Base-by-base conservation (phyloP, 2,888 invertebrate genomes). In the Dorcus hopei region DNA sequence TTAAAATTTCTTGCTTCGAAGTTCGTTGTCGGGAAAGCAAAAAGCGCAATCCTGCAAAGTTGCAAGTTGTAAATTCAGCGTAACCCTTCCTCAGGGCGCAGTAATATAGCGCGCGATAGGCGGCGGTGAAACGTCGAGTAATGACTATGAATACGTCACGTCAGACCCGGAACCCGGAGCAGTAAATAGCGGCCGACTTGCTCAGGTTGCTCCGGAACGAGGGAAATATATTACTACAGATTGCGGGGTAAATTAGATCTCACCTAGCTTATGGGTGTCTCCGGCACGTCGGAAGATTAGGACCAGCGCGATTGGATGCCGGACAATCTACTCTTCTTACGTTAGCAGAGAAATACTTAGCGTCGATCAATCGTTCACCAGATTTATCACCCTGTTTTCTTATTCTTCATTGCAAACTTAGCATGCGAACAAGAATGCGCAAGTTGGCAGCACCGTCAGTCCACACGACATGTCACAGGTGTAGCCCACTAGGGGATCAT, bases 121-220 rank as follows among this genome's bases (percentile, higher is more conserved):
- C 67, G 68, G 73, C 70, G 74, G 73, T 73, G 75, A 76, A 75
- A 73, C 72, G 72, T 72, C 72, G 73, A 75, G 73, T 76, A 75
- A 76, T 75, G 74, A 76, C 72, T 72, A 73, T 72, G 75, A 75
- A 76, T 76, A 75, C 73, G 73, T 76, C 74, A 76, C 72, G 74
- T 76, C 74, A 70, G 70, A 68, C 69, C 69, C 70, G 69, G 71
- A 72, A 74, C 74, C 71, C 65, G 65, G 64, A 68, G 74, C 72
- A 70, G 74, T 75, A 75, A 75, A 75, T 75, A 74, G 72, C 67
- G 58, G 63, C 68, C 64, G 62, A 61, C 59, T 63, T 64, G 60
- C 65, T 61, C 61, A 59, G 59, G 61, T 61, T 62, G 57, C 58
- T 59, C 61, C 62, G 51, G 39, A 51, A 51, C 14, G 54, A 40